Conservation (phyloP, 2,888 invertebrate species). For the Proisotoma minuta region DNA sequence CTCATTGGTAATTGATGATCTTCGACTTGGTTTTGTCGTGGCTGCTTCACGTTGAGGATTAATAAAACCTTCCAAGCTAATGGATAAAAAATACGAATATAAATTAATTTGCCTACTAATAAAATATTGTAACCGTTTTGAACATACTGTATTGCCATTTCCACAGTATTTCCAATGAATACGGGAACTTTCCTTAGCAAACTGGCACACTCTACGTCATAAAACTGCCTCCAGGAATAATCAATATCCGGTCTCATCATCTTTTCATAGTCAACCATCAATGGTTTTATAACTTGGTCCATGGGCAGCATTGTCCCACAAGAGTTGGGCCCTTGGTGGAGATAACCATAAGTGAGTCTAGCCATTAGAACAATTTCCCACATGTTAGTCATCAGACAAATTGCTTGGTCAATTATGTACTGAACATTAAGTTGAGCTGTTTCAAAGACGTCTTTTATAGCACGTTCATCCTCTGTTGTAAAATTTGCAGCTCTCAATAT, state of each 20-base stretch:
- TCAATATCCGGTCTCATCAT: neutral
- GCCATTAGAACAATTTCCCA: neutral
- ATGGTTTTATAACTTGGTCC: neutral
- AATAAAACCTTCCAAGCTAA: neutral
- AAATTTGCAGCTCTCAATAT: neutral
- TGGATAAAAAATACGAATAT: neutral
- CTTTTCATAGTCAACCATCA: neutral
- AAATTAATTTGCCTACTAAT: neutral
- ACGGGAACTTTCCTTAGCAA: neutral
- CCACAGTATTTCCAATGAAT: neutral
- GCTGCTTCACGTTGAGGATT: neutral
- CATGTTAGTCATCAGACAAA: neutral
- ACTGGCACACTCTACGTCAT: neutral
- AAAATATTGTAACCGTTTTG: neutral
- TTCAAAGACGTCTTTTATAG: neutral
- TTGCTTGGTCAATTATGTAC: neutral
- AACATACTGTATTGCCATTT: neutral
- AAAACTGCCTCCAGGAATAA: neutral
- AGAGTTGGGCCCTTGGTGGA: neutral
- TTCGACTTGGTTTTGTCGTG: too few relatives aligned
- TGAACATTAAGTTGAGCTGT: neutral
- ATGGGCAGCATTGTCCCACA: neutral
- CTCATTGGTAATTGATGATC: too few relatives aligned
- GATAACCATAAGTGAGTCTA: neutral
- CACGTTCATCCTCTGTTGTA: neutral